Percentiles rank a stretch among this genome's conserved stretches.
phyloP scores from a whole-genome alignment of 2,888 invertebrate genomes.

The Heteropelma amictum region DNA sequence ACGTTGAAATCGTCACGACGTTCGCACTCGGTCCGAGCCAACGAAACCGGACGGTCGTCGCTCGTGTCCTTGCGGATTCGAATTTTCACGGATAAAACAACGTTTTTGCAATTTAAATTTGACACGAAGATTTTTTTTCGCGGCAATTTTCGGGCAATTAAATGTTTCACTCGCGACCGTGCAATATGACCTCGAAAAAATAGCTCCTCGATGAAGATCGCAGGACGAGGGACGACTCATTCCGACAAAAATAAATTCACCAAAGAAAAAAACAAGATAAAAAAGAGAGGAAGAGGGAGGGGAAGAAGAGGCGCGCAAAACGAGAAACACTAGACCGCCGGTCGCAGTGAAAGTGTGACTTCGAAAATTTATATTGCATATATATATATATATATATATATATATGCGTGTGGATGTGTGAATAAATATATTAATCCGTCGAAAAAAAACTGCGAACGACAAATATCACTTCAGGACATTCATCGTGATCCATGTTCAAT shows the following conservation, averaged over 20 bases:
- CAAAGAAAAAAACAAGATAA: not conserved
- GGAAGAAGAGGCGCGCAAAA: conserved; percentile 5
- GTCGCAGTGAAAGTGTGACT: conserved; percentile 56
- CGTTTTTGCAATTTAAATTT: no score
- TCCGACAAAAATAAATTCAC: not conserved
- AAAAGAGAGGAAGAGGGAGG: not conserved
- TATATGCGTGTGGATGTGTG: not conserved
- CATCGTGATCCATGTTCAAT: conserved; percentile 13
- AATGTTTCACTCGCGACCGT: no score
- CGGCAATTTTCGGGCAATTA: no score
- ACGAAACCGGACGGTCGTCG: conserved; percentile 38
- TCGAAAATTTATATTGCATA: conserved; percentile 45
- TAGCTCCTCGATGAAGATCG: no score
- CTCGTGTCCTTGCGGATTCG: not conserved
- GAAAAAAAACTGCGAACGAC: not conserved
- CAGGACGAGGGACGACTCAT: not conserved
- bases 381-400: not conserved
- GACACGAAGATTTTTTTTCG: no score
- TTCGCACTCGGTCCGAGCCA: conserved; percentile 63
- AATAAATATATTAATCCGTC: not conserved
- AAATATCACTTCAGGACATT: not conserved
- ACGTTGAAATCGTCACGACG: conserved; percentile 49
- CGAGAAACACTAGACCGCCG: conserved; percentile 17
- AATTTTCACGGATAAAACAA: not conserved
- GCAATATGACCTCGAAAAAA: no score